Evolutionary conservation across 2,113 vertebrate species (phyloP).

Genomic region (Ptilorrhoa leucosticta): DNA sequence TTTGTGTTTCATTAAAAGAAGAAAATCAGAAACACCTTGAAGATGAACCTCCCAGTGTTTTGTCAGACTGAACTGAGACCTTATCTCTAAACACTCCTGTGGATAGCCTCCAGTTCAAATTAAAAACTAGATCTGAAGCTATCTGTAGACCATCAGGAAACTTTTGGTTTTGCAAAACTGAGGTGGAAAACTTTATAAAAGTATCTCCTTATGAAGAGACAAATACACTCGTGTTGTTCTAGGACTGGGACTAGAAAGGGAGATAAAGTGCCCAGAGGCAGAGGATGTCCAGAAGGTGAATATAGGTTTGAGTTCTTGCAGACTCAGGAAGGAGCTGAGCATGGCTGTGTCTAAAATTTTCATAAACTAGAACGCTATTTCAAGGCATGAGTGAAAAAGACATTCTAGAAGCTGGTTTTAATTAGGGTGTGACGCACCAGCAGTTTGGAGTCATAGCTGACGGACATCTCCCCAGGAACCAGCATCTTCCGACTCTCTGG

Average conservation of each 20-base stretch:
- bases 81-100: background rate
- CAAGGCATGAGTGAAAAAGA: background rate
- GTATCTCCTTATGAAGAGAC: background rate
- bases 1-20: background rate
- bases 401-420: slow-evolving; percentile 10
- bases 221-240: background rate
- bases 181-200: background rate
- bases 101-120: background rate
- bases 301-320: background rate
- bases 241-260: background rate
- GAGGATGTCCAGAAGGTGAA: background rate
- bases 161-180: background rate
- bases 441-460: background rate
- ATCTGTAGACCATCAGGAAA: background rate
- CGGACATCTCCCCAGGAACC: background rate
- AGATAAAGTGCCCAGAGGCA: background rate
- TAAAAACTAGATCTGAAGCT: background rate
- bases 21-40: background rate
- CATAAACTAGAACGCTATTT: background rate
- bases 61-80: background rate
- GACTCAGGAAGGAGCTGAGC: background rate
- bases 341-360: background rate
- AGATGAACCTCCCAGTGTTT: background rate
- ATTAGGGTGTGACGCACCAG: background rate
- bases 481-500: background rate